phyloP scores from a whole-genome alignment of 92 coral and sea anemone species.

The Siderastrea siderea region DNA sequence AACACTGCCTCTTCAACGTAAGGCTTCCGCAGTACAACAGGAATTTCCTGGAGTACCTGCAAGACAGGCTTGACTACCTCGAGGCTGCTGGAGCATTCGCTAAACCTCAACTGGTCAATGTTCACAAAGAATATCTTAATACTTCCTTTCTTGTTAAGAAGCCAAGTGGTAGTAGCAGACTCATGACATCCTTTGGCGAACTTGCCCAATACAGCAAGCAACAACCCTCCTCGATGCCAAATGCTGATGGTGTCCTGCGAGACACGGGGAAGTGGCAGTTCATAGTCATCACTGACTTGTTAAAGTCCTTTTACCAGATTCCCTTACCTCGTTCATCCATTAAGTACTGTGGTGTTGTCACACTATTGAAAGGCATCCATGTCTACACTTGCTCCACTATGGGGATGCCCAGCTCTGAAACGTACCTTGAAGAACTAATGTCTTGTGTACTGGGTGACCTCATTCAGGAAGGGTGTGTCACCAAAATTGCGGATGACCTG shows the following conservation, averaged over 20 bases:
- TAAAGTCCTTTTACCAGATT: too few species aligned
- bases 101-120: too few species aligned
- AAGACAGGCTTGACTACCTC: slow-evolving; percentile 25
- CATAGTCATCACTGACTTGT: slow-evolving; percentile 42
- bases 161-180: slow-evolving; percentile 33
- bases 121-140: too few species aligned
- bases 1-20: slow-evolving; percentile 36
- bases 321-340: too few species aligned
- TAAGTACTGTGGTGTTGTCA: slow-evolving; percentile 40
- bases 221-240: slow-evolving; percentile 44
- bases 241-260: slow-evolving; percentile 49
- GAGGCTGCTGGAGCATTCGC: too few species aligned
- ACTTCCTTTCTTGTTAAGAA: slow-evolving; percentile 49
- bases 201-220: slow-evolving; percentile 40
- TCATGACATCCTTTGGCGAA: slow-evolving; percentile 45
- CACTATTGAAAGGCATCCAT: slow-evolving; percentile 5
- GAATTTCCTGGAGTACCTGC: slow-evolving; percentile 28
- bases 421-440: slow-evolving; percentile 52
- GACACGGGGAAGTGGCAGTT: slow-evolving; percentile 25
- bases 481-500: slow-evolving; percentile 39
- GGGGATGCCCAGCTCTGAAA: slow-evolving; percentile 55
- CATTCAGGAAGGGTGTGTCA: slow-evolving; percentile 36
- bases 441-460: slow-evolving; percentile 21
- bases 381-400: too few species aligned
- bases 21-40: slow-evolving; percentile 56